Evolutionary conservation across 2,888 invertebrate species (phyloP), one percentile per base, ranked within the genome.

Genomic region (Philonicus albiceps): DNA sequence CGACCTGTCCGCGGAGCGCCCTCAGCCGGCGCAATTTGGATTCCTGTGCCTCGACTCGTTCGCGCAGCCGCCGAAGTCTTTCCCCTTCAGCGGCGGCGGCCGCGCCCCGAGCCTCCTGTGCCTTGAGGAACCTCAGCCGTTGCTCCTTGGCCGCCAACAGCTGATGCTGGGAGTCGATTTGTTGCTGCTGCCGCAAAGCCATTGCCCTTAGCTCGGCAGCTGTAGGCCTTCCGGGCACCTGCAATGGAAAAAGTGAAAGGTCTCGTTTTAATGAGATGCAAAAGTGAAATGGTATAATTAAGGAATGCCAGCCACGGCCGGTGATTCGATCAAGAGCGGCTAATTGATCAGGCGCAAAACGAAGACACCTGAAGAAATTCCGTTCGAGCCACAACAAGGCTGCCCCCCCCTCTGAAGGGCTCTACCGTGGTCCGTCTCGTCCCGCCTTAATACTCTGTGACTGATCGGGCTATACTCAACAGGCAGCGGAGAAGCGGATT

Each of bases 151-250:
- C 97, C 91, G 97, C 96, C 91, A 98, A 95, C 93, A 97, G 94
- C 93, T 92, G 94, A 93, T 97, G 97, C 94, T 98, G 98, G 91
- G 97, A 96, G 94, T 98, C 98, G 92, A 98, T 98, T 95, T 98
- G 98, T 93, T 98, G 97, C 94, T 98, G 98, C 94, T 99, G 99
- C 91, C 98, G 95, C 93, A 97, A 95, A 93, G 98, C 98, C 98
- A 98, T 98, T 93, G 98, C 98, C 94, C 98, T 98, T 94, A 98
- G 96, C 95, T 98, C 98, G 93, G 96, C 96, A 94, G 98, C 95
- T 93, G 96, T 96, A 95, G 97, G 95, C 96, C 96, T 96, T 95
- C 96, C 96, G 94, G 96, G 96, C 96, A 96, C 95, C 96, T 97
- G 94, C 89, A 95, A 88, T 85, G 75, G 55, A 85, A 37, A 19